These are phyloP conservation scores for Eleginops maclovinus DNA, from an alignment of 2,113 vertebrate species.

Conservation along the genomic window DNA sequence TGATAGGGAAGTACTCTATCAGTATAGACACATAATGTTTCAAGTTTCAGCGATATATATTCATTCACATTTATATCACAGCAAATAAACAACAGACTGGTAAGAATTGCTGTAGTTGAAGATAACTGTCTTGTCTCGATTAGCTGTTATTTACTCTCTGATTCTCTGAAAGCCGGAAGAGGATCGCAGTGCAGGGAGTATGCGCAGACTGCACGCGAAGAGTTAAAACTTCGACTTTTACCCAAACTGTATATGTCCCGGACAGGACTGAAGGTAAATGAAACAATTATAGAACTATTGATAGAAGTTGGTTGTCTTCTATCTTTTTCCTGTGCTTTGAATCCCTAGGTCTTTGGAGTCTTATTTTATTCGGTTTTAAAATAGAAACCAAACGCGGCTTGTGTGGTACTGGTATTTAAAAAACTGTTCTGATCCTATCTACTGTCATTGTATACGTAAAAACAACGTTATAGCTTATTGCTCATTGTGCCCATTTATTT, in stretches of 20 bases:
- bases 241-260: not conserved
- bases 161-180: not conserved
- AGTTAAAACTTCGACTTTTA: fast-evolving
- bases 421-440: not conserved
- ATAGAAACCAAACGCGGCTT: not conserved
- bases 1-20: not conserved
- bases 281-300: too few relatives aligned
- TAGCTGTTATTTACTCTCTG: not conserved
- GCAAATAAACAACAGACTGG: not conserved
- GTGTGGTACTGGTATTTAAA: not conserved
- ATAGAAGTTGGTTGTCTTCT: not conserved
- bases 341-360: not conserved
- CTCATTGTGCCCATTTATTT: too few relatives aligned
- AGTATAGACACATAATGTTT: not conserved
- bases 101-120: not conserved
- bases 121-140: not conserved
- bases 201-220: not conserved
- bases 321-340: not conserved
- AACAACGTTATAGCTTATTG: too few relatives aligned
- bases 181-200: not conserved
- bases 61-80: not conserved
- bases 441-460: too few relatives aligned
- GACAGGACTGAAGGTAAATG: not conserved
- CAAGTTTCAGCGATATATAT: not conserved
- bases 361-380: not conserved